Evolutionary conservation across 2,113 vertebrate genomes (phyloP).

Genomic region (Hemibagrus wyckioides): DNA sequence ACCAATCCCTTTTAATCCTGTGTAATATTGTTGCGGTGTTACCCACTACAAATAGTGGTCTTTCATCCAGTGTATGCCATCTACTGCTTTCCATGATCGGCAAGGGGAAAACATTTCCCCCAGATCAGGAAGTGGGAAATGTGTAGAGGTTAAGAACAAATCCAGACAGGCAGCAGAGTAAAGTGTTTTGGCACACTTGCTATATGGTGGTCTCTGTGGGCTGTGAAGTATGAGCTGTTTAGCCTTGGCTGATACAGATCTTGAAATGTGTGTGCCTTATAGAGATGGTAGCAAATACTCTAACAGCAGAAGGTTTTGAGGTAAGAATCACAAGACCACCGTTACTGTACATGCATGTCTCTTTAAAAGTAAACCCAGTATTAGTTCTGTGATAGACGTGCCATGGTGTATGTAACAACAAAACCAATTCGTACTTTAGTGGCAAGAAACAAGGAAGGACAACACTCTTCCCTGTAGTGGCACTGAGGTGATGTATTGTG

Average conservation of each 20-base stretch:
- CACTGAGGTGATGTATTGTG: not conserved
- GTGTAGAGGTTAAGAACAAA: slow-evolving; percentile 68
- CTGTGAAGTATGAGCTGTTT: slow-evolving; percentile 19
- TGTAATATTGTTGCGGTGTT: slow-evolving; percentile 24
- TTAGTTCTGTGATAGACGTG: not conserved
- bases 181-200: slow-evolving; percentile 70
- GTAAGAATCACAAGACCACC: not conserved
- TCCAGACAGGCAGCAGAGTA: slow-evolving; percentile 62
- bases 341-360: not conserved
- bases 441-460: not conserved
- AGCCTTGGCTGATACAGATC: slow-evolving; percentile 23
- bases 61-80: not conserved
- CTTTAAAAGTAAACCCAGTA: not conserved
- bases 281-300: slow-evolving; percentile 14
- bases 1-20: slow-evolving; percentile 12
- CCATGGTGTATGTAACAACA: not conserved
- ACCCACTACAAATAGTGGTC: not conserved
- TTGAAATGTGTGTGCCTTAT: not conserved
- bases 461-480: not conserved
- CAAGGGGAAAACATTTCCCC: slow-evolving; percentile 64
- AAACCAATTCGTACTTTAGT: not conserved
- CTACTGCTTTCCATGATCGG: slow-evolving; percentile 60
- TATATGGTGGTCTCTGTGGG: slow-evolving; percentile 43
- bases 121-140: slow-evolving; percentile 68
- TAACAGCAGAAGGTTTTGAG: not conserved